Conservation (phyloP, 1,140 invertebrate genomes). For the Probaryconus sp. region DNA sequence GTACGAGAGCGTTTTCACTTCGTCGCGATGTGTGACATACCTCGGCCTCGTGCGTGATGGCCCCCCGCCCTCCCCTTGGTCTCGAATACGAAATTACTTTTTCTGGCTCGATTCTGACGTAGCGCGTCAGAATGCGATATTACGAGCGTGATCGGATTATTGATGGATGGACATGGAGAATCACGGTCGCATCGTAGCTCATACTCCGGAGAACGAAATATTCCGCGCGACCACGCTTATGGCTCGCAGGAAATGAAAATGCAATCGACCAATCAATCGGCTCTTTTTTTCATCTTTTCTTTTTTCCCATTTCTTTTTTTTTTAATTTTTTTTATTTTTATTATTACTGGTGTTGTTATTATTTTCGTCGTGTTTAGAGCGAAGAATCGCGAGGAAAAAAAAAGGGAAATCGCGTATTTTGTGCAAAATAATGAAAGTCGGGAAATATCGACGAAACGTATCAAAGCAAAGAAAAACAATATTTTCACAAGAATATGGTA, state of each 20-base stretch:
- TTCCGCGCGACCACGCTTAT: conserved; percentile 53
- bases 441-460: conserved; percentile 27
- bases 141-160: conserved; percentile 65
- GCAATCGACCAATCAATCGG: conserved; percentile 58
- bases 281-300: conserved; percentile 30
- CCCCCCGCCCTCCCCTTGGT: conserved; percentile 59
- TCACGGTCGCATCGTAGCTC: conserved; percentile 55
- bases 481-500: not conserved
- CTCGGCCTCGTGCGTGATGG: conserved; percentile 51
- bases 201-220: conserved; percentile 47
- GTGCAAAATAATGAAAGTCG: conserved; percentile 28
- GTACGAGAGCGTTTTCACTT: conserved; percentile 68
- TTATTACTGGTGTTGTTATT: conserved; percentile 37
- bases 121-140: conserved; percentile 58
- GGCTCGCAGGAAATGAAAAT: conserved; percentile 54
- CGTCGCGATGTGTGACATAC: conserved; percentile 63
- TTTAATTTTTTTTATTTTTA: conserved; percentile 24
- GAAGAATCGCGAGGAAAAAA: too few relatives aligned
- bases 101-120: conserved; percentile 58
- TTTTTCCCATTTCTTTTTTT: conserved; percentile 22
- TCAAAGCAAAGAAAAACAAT: conserved; percentile 16
- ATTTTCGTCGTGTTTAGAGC: conserved; percentile 17
- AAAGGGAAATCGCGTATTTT: conserved; percentile 14
- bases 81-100: conserved; percentile 66
- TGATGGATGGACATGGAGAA: conserved; percentile 62